Evolutionary conservation across 1,140 invertebrate species (phyloP), one percentile per base, ranked within the genome.

Genomic region (Vollenhovia emeryi): DNA sequence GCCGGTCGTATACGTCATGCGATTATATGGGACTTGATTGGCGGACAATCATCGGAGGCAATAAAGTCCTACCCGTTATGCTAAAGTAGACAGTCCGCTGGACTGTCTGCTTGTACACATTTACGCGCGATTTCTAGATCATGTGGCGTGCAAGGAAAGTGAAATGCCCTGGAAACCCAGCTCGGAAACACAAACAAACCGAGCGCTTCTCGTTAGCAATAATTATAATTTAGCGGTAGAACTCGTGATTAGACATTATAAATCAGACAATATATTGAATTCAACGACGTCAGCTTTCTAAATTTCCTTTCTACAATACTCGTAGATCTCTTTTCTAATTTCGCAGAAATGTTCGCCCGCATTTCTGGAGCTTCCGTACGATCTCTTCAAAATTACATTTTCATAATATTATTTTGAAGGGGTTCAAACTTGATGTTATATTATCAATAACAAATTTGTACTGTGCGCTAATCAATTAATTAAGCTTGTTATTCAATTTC

Each of bases 1-100:
- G 78, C 66, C 84, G 69, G 36, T 55, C 9, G 30, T 62, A 45
- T 69, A 80, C 52, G 85, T 89, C 88, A 82, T 30, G 15, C 52
- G 71, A 87, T 87, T 87, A 74, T 55, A 85, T 83, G 66, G 57
- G 57, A 88, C 50, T 84, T 66, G 66, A 86, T 87, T 87, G 80
- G 73, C 73, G 83, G 64, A 89, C 62, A 85, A 85, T 89, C 79
- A 84, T 86, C 66, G 55, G 75, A 86, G 68, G 45, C 75, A 64
- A 89, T 80, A 50, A 69, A 62, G 84, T 69, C 2, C 50, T 80
- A 52, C 50, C 52, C 59, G 45, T 55, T 30, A 79, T 66, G 43
- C 43, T 84, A 69, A 86, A 62, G 59, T 62, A 62, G 59, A 62
- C 30, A 62, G 62, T 74, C 55, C 40, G 74, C 36, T 50, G 4